A percentile compares a stretch with the other conserved stretches of the same genome.
phyloP scores from a whole-genome alignment of 92 coral and sea anemone genomes.

The Epizoanthus ramosus region DNA sequence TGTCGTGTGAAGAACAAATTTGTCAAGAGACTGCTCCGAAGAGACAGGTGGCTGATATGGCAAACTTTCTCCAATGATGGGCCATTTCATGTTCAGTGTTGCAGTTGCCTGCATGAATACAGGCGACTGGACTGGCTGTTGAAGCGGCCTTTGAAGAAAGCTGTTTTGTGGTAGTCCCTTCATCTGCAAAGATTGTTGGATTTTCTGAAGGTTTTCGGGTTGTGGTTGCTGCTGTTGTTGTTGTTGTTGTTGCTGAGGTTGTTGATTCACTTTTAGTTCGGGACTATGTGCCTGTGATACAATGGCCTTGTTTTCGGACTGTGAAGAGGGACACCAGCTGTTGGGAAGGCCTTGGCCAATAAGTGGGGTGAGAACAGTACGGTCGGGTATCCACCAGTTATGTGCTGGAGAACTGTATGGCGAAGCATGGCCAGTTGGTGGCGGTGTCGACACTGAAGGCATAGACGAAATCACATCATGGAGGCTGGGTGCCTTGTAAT shows the following conservation, averaged over 20 bases:
- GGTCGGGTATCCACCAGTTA: conserved; percentile 97
- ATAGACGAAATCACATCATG: conserved; percentile 80
- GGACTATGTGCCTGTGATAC: conserved; percentile 79
- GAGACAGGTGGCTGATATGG: conserved; percentile 76
- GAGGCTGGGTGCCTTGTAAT: conserved; percentile 95
- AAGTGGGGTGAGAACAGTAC: conserved; percentile 95
- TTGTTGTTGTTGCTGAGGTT: conserved; percentile 41
- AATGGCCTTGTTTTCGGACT: conserved; percentile 64
- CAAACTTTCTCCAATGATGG: conserved; percentile 81
- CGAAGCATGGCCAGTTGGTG: conserved; percentile 88
- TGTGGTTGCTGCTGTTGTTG: conserved; percentile 58
- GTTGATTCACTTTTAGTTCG: conserved; percentile 41
- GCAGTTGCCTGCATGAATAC: conserved; percentile 97
- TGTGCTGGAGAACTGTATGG: conserved; percentile 97
- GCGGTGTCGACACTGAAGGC: conserved; percentile 89
- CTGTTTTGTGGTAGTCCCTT: conserved; percentile 65
- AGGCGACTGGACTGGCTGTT: conserved; percentile 77
- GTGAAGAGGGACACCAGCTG: conserved; percentile 76
- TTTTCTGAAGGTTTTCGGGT: conserved; percentile 73
- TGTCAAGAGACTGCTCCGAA: conserved; percentile 85
- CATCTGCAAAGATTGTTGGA: conserved; percentile 67
- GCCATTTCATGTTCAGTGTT: conserved; percentile 99
- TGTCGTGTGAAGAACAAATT: conserved; percentile 77
- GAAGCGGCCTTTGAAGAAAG: conserved; percentile 72
- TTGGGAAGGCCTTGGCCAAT: conserved; percentile 84